phyloP scores from a whole-genome alignment of 2,888 invertebrate species.

The Stegana nigrithorax region DNA sequence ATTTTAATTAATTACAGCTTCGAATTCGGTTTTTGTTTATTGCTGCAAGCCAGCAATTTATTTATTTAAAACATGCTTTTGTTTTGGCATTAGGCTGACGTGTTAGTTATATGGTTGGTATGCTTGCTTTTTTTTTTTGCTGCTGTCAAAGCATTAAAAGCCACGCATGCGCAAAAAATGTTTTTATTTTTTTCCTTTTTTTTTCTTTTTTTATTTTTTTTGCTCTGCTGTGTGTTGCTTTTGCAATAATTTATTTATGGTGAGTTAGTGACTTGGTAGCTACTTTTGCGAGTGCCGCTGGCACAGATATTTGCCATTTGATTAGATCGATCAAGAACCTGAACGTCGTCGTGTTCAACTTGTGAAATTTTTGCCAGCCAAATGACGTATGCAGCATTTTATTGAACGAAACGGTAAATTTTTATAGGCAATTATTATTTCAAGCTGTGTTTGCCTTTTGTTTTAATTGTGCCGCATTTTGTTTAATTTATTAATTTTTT shows the following conservation, averaged over 20 bases:
- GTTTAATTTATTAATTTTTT: too few species aligned
- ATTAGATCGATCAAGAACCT: too few species aligned
- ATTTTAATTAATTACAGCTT: conserved; percentile 47
- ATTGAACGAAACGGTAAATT: too few species aligned
- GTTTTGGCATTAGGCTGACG: too few species aligned
- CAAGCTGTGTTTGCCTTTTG: too few species aligned
- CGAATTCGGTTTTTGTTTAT: not conserved
- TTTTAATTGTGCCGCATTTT: not conserved
- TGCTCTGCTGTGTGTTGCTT: not conserved
- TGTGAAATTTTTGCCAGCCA: too few species aligned
- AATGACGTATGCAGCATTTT: too few species aligned
- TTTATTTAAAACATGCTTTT: conserved; percentile 8
- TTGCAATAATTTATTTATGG: not conserved
- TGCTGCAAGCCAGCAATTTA: not conserved
- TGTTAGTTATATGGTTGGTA: not conserved
- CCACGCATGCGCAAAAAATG: not conserved
- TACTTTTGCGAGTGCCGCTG: too few species aligned
- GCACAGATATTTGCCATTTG: too few species aligned
- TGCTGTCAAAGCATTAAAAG: not conserved
- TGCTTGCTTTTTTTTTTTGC: not conserved
- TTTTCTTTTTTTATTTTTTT: not conserved
- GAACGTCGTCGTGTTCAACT: too few species aligned
- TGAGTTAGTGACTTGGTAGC: not conserved
- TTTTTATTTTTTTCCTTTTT: not conserved
- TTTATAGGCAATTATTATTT: too few species aligned